phyloP scores from a whole-genome alignment of 2,113 vertebrate genomes.

The Cinclus cinclus region DNA sequence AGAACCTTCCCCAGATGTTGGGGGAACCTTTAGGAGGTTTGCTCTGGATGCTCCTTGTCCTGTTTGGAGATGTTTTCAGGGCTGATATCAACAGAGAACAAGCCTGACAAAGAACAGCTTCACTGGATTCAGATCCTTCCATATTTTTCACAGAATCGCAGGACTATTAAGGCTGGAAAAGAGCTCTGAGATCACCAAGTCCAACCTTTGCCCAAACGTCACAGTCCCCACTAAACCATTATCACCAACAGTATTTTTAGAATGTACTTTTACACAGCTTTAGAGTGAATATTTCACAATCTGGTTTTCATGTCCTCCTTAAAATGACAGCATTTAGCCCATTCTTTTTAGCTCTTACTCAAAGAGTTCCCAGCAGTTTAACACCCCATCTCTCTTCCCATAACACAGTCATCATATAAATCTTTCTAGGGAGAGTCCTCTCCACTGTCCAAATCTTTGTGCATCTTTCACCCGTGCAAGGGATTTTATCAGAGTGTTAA shows the following conservation, averaged over 20 bases:
- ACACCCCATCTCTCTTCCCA: not conserved
- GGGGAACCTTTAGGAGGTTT: not conserved
- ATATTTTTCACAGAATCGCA: not conserved
- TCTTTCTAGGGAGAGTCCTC: not conserved
- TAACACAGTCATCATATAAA: not conserved
- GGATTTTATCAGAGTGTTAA: slow-evolving; percentile 41
- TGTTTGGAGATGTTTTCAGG: not conserved
- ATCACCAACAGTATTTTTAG: not conserved
- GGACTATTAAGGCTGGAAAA: not conserved
- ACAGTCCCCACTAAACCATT: accelerated
- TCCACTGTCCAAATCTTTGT: not conserved
- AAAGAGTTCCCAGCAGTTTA: not conserved
- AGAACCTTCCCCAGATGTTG: not conserved
- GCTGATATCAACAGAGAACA: not conserved
- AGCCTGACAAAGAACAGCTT: not conserved
- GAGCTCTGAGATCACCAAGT: not conserved
- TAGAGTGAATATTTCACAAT: not conserved
- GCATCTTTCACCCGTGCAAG: not conserved
- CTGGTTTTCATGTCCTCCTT: not conserved
- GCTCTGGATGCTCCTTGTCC: not conserved
- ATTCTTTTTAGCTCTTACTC: not conserved
- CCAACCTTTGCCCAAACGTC: not conserved
- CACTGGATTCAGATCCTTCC: not conserved
- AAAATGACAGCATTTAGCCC: not conserved
- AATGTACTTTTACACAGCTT: not conserved